Conservation (phyloP, 2,888 invertebrate species). For the Himalopsyche tibetana region DNA sequence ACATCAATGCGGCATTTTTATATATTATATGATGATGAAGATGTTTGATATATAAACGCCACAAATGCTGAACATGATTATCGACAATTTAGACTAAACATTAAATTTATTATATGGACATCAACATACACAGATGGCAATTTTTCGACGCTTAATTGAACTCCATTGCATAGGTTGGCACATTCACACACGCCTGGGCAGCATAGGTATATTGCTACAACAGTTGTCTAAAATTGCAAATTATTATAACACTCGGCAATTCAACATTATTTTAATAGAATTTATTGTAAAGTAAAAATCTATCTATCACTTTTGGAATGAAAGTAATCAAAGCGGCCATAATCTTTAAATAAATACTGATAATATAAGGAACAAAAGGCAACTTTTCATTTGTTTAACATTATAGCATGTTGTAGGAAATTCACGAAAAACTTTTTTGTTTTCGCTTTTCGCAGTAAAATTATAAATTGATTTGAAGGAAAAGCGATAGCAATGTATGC, state of each 20-base stretch:
- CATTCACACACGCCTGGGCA: constrained; percentile 61
- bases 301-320: no score
- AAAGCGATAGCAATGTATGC: no score
- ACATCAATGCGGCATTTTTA: neutral
- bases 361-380: no score
- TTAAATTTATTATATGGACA: neutral
- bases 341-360: no score
- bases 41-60: neutral
- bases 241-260: neutral
- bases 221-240: neutral
- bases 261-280: no score
- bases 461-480: no score
- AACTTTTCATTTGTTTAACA: no score
- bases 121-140: neutral
- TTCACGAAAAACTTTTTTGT: no score
- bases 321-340: no score
- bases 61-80: neutral
- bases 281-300: no score
- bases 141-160: neutral
- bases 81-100: neutral
- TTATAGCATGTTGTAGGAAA: no score
- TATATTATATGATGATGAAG: constrained; percentile 17
- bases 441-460: no score
- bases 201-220: neutral
- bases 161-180: constrained; percentile 63